Conservation (phyloP, 2,888 invertebrate species). For the Autographa pulchrina region DNA sequence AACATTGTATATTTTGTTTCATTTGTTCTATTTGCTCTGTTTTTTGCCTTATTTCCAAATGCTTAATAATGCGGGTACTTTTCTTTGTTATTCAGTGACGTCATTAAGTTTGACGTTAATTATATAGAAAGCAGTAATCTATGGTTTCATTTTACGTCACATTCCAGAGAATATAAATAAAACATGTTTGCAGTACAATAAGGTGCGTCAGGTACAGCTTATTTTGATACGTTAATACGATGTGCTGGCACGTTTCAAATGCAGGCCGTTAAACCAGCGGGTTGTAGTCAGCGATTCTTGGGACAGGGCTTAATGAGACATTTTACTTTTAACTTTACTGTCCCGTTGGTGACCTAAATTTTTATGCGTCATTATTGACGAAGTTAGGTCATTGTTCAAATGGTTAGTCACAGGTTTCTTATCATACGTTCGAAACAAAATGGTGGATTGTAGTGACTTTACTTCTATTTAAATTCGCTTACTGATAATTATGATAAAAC, state of each 20-base stretch:
- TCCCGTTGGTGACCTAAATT: not conserved
- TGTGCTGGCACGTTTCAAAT: conserved; percentile 28
- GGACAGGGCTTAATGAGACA: not conserved
- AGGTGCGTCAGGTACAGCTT: conserved; percentile 25
- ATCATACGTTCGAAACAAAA: not conserved
- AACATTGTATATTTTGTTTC: too few species aligned
- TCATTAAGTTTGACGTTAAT: conserved; percentile 2
- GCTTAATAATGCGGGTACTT: not conserved
- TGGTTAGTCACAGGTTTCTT: not conserved
- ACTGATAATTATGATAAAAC: not conserved
- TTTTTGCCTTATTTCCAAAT: too few species aligned
- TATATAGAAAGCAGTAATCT: not conserved
- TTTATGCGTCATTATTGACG: not conserved
- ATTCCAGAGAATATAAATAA: conserved; percentile 10
- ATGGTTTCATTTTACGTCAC: conserved; percentile 6
- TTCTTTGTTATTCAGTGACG: not conserved
- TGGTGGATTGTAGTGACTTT: not conserved
- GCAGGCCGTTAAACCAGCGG: conserved; percentile 18
- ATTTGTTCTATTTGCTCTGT: too few species aligned
- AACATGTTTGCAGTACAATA: conserved; percentile 18
- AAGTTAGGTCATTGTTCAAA: not conserved
- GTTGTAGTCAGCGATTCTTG: not conserved
- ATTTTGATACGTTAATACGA: conserved; percentile 35
- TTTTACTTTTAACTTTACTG: not conserved
- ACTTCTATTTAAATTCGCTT: not conserved